Conservation (phyloP, 2,888 invertebrate genomes). For the Pharmacophagus antenor region DNA sequence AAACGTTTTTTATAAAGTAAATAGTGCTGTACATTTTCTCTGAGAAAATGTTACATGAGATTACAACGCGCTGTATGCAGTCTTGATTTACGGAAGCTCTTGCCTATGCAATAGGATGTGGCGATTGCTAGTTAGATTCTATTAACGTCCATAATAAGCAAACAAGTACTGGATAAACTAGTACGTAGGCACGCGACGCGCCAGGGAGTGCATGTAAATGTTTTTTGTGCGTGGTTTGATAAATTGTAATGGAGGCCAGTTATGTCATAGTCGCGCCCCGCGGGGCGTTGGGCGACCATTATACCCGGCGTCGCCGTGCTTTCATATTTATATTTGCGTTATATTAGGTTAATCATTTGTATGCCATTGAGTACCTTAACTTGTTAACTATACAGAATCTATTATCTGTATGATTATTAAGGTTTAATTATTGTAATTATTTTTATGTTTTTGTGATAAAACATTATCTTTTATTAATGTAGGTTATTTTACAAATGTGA, state of each 20-base stretch:
- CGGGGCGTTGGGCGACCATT: constrained; percentile 54
- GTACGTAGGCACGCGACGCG: constrained; percentile 71
- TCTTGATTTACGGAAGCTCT: constrained; percentile 57
- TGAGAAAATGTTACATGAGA: constrained; percentile 43
- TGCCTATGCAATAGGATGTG: constrained; percentile 50
- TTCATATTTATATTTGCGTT: constrained; percentile 72
- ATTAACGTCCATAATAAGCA: constrained; percentile 60
- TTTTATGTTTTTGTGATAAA: too few species aligned
- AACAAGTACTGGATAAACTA: constrained; percentile 56
- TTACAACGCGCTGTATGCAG: constrained; percentile 44
- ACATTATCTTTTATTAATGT: too few species aligned
- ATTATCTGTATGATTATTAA: too few species aligned
- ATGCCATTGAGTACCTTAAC: too few species aligned
- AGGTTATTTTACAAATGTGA: not conserved
- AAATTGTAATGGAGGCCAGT: constrained; percentile 70
- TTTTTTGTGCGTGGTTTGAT: constrained; percentile 65
- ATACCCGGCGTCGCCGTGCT: constrained; percentile 60
- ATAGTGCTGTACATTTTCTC: constrained; percentile 28
- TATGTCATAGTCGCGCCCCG: constrained; percentile 63
- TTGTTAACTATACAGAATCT: too few species aligned
- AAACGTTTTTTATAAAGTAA: not conserved
- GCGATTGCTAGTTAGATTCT: constrained; percentile 54
- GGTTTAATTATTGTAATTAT: too few species aligned
- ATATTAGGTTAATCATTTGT: constrained; percentile 39
- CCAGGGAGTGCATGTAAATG: constrained; percentile 59